phyloP scores from a whole-genome alignment of 2,113 vertebrate species.

The Solenodon paradoxus region DNA sequence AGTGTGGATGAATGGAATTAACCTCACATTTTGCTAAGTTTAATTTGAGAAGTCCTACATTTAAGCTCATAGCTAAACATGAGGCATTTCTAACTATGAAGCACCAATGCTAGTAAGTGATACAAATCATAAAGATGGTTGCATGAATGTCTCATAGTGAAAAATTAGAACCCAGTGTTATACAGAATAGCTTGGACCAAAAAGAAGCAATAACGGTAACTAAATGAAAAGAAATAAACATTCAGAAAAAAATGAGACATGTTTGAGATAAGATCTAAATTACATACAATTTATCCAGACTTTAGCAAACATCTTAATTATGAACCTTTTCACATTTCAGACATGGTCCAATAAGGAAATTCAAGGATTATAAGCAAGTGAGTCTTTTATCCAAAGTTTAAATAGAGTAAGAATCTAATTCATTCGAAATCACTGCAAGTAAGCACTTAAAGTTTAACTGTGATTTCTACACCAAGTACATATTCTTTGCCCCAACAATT shows the following conservation, averaged over 20 bases:
- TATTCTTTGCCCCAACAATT: neutral
- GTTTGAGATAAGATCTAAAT: slow-evolving; percentile 52
- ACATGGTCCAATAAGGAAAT: neutral
- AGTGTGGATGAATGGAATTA: neutral
- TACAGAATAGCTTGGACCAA: slow-evolving; percentile 63
- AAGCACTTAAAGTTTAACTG: neutral
- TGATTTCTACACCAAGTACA: neutral
- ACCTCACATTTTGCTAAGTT: neutral
- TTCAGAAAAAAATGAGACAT: slow-evolving; percentile 65
- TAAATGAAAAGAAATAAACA: slow-evolving; percentile 68
- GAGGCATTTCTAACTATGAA: slow-evolving; percentile 50
- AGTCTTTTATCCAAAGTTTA: slow-evolving; percentile 12
- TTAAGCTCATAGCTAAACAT: neutral
- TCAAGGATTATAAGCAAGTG: neutral
- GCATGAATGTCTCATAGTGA: slow-evolving; percentile 69
- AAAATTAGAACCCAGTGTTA: slow-evolving; percentile 60
- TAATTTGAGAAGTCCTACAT: neutral
- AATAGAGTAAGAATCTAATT: slow-evolving; percentile 10
- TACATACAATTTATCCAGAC: slow-evolving; percentile 2
- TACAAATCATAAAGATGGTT: slow-evolving; percentile 76
- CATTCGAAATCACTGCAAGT: neutral
- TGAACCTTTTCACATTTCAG: neutral
- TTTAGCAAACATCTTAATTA: slow-evolving; percentile 26
- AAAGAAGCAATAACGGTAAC: slow-evolving; percentile 70
- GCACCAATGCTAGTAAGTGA: slow-evolving; percentile 53